These are phyloP conservation scores for Orycteropus afer DNA, from an alignment of 2,113 vertebrate genomes.

Conservation along the genomic window DNA sequence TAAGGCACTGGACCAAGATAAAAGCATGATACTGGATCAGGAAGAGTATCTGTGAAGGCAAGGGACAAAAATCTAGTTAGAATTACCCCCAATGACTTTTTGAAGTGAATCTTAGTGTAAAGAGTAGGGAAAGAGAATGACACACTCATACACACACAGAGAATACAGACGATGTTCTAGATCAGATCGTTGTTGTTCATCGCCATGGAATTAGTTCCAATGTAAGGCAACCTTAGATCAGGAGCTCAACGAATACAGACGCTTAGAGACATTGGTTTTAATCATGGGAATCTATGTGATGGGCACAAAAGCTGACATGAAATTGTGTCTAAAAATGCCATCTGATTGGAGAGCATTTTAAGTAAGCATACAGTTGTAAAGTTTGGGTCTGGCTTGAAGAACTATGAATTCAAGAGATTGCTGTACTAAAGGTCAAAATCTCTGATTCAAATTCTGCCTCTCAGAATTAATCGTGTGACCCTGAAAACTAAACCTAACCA, in stretches of 20 bases:
- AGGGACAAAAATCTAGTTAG: not conserved
- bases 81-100: not conserved
- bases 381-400: not conserved
- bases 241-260: not conserved
- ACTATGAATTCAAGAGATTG: not conserved
- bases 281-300: not conserved
- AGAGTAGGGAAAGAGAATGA: not conserved
- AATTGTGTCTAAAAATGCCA: not conserved
- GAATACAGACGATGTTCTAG: not conserved
- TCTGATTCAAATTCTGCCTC: not conserved
- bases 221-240: not conserved
- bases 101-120: not conserved
- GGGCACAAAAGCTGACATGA: not conserved
- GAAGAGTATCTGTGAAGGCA: not conserved
- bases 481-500: not conserved
- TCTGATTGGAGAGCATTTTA: not conserved
- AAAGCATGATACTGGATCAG: not conserved
- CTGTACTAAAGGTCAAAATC: not conserved
- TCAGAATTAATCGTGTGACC: not conserved
- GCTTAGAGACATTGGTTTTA: not conserved
- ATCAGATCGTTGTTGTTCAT: not conserved
- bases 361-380: not conserved
- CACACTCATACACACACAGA: too few species aligned
- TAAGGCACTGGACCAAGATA: not conserved
- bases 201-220: not conserved